Conservation (phyloP, 2,113 vertebrate species). For the Coptodon bakossiorum region DNA sequence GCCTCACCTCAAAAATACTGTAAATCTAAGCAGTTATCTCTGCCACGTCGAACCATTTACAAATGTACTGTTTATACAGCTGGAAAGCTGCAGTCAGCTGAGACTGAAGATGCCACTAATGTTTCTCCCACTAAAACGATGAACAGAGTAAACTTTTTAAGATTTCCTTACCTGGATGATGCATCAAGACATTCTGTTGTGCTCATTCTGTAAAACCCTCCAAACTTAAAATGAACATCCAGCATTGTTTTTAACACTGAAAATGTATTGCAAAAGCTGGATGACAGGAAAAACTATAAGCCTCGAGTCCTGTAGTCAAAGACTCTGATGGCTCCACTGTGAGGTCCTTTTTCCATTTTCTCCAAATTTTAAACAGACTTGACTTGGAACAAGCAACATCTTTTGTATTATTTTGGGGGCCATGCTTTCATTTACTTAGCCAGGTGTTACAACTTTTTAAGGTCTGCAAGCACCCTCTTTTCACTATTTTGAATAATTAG, state of each 20-base stretch:
- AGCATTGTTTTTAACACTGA: background rate
- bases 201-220: background rate
- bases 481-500: background rate
- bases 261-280: background rate
- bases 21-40: background rate
- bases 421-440: background rate
- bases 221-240: background rate
- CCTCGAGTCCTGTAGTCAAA: background rate
- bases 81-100: background rate
- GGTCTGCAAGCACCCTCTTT: background rate
- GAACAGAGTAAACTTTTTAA: background rate
- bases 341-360: background rate
- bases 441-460: background rate
- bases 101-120: background rate
- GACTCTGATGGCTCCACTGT: background rate
- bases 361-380: background rate
- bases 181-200: background rate
- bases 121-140: background rate
- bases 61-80: background rate
- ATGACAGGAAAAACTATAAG: background rate
- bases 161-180: background rate
- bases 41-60: background rate
- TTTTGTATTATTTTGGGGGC: background rate
- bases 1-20: background rate
- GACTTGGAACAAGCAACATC: background rate